Evolutionary conservation across 2,888 invertebrate genomes (phyloP), one percentile per base, ranked within the genome.

Genomic region (Margaritifera margaritifera): DNA sequence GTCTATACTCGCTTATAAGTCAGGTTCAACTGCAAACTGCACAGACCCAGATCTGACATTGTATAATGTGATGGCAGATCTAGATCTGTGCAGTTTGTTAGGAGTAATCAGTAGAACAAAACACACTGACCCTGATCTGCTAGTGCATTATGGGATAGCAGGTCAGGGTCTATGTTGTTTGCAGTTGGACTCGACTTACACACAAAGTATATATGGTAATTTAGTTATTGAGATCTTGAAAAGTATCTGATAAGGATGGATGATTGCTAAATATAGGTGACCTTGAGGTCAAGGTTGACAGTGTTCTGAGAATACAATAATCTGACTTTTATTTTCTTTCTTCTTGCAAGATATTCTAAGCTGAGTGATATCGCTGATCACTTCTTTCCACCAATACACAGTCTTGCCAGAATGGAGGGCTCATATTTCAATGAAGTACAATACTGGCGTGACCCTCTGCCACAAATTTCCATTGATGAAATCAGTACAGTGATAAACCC

Each of bases 281-380:
- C 42, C 42, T 0, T 42, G 11, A n/a, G 11, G 2, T 24, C 15
- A 56, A 4, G 15, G 24, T 56, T 56, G 20, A 22, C 22, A 8
- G 1, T 56, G 56, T 56, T 56, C 1, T 56, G 3, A 22, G 11
- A 18, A 56, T 15, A 42, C 42, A 31, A 8, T 42, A 42, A 42
- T 42, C 31, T 42, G 8, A 42, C 42, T 42, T 42, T 3, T 42
- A 11, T 42, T 42, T 42, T 42, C 25, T 72, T 58, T 70, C 72
- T 68, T 72, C 64, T 60, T 92, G 93, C 6, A 93, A 98, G 98
- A 88, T 99, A 99, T 91, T 94, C 95, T 72, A 95, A 95, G 90
- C 95, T 98, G 94, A 95, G 95, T 77, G 95, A 95, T 90, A 93
- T 98, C 79, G 98, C 96, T 78, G 98, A 99, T 92, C 97, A 97